Conservation (phyloP, 2,888 invertebrate genomes). For the Timema cristinae region DNA sequence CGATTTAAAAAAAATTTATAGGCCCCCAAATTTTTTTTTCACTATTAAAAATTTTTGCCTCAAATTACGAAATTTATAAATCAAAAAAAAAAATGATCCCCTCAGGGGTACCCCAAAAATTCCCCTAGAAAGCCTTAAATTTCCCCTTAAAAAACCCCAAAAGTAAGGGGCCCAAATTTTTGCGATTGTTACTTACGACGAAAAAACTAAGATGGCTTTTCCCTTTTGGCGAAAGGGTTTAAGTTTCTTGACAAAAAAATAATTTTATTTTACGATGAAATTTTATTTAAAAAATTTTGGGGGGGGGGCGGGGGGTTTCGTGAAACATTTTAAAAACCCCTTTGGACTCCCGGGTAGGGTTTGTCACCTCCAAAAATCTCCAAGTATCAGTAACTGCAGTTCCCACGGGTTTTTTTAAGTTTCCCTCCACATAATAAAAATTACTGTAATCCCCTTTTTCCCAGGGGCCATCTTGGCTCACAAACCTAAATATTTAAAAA, state of each 20-base stretch:
- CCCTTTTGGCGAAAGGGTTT: neutral
- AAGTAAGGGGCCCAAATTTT: neutral
- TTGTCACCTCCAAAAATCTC: constrained; percentile 69
- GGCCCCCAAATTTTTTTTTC: no score
- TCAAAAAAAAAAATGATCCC: no score
- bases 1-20: no score
- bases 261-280: constrained; percentile 10
- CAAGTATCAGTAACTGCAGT: constrained; percentile 57
- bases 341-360: constrained; percentile 48
- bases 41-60: no score
- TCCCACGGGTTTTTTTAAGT: constrained; percentile 59
- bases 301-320: no score
- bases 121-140: no score
- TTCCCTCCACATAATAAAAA: neutral
- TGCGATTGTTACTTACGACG: constrained; percentile 18
- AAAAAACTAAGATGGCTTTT: constrained; percentile 27
- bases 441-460: no score
- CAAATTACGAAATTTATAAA: no score
- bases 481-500: no score
- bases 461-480: no score
- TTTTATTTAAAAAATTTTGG: neutral
- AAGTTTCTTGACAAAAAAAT: neutral
- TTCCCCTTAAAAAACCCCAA: neutral
- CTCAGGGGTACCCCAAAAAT: no score
- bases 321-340: neutral